These are phyloP conservation scores for Aleadryas rufinucha DNA, from an alignment of 2,113 vertebrate genomes.

Conservation along the genomic window DNA sequence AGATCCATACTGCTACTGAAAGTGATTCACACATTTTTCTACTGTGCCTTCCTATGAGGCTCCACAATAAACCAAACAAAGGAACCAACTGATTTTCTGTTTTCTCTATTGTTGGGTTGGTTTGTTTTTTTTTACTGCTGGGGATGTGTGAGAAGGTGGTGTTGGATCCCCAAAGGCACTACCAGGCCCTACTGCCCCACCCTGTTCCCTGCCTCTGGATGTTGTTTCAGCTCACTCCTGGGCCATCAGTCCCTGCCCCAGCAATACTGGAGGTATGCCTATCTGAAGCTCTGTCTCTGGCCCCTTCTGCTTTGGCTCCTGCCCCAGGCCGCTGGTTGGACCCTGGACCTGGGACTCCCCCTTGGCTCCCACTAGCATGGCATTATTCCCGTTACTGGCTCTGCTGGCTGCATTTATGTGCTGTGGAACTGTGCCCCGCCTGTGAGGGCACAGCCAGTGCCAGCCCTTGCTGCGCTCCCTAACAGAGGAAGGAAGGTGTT, in stretches of 20 bases:
- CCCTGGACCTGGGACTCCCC: neutral
- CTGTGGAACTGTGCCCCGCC: neutral
- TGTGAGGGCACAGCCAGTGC: neutral
- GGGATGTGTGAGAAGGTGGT: neutral
- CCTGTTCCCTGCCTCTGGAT: neutral
- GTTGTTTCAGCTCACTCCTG: neutral
- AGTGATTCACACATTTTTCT: neutral
- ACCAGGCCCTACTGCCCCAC: neutral
- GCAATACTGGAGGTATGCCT: neutral
- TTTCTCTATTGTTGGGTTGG: neutral
- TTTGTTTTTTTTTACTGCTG: neutral
- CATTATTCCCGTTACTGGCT: neutral
- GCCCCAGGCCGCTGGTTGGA: accelerated
- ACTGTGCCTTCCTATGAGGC: neutral
- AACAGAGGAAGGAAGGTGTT: neutral
- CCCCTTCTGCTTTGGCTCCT: neutral
- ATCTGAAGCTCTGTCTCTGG: neutral
- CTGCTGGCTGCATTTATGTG: neutral
- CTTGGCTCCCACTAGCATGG: neutral
- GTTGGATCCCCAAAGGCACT: too few species aligned
- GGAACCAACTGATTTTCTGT: neutral
- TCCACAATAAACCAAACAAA: neutral
- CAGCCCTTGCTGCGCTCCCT: neutral
- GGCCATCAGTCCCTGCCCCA: neutral
- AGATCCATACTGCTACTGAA: neutral